Base-by-base conservation (phyloP, 1,140 invertebrate species). In the Asobara japonica region DNA sequence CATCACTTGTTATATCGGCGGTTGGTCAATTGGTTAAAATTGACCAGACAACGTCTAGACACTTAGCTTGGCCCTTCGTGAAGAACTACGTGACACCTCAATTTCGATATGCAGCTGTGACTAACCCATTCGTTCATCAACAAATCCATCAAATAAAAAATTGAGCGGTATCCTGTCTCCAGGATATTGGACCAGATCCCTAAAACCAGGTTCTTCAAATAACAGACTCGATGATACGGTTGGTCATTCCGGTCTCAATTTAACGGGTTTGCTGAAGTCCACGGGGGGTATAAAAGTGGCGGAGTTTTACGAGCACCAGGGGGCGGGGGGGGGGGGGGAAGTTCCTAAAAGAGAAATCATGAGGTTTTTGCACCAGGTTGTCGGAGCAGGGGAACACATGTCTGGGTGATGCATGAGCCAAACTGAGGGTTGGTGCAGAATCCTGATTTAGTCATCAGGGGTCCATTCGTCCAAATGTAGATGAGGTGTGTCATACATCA, bases 1-100 rank as follows among this genome's bases (percentile, higher is more conserved):
- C 61, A 77, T 51, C 74, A 74, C 65, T 80, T 76, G 69, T 81
- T 80, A 82, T 80, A 45, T 45, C 75, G 76, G 67, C 67, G 80
- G 75, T 78, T 78, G 78, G 78, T 79, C 78, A 82, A 82, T 82
- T 82, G 81, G 76, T 76, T 79, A 77, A 80, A 81, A 80, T 82
- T 83, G 81, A 83, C 80, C 77, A 80, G 80, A 80, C 81, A 83
- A 78, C 75, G 81, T 83, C 81, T 83, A 83, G 81, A 83, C 81
- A 60, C 48, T 67, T 65, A 65, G 18, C 51, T 31, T 27, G 33
- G 11, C n/a, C n/a, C n/a, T n/a, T n/a, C n/a, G 41, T 45, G n/a
- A 18, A 3, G 11, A n/a, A n/a, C 7, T 45, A 60, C 68, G 45
- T 61, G 68, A 67, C 13, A 56, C 41, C 41, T 45, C 41, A 7